These are phyloP conservation scores for Drosophila sp. DNA, from an alignment of 1,140 invertebrate species.

Conservation along the genomic window DNA sequence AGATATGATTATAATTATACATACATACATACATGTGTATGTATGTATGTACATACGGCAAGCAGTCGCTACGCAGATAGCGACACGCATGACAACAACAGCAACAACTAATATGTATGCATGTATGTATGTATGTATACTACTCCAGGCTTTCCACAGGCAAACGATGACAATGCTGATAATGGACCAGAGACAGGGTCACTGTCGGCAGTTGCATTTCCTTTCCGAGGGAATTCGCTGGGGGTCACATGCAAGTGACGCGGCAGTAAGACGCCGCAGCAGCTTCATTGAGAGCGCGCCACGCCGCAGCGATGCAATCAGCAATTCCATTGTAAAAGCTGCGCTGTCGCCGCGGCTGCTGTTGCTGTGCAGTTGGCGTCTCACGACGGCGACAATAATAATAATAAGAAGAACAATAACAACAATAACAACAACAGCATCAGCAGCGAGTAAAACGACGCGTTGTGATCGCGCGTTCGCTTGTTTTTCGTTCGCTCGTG, in stretches of 20 bases:
- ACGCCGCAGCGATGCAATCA: background rate
- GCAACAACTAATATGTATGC: conserved; percentile 13
- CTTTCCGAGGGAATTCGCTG: conserved; percentile 43
- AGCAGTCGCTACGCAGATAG: conserved; percentile 15
- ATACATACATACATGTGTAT: no score
- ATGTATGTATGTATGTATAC: no score
- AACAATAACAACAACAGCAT: conserved; percentile 20
- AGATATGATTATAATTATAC: conserved; percentile 53
- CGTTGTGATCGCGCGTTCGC: conserved; percentile 12
- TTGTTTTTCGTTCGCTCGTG: background rate
- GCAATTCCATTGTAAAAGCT: conserved; percentile 16
- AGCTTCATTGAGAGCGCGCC: conserved; percentile 12
- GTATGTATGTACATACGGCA: no score
- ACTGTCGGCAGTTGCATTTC: conserved; percentile 49
- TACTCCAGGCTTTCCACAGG: conserved; percentile 26
- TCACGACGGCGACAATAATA: conserved; percentile 14
- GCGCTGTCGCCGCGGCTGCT: background rate
- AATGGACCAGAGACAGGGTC: conserved; percentile 50
- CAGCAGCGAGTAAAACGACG: conserved; percentile 10
- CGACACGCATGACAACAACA: conserved; percentile 4
- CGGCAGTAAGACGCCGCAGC: conserved; percentile 41
- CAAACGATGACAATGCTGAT: conserved; percentile 49
- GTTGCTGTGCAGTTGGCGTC: conserved; percentile 10
- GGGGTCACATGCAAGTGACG: conserved; percentile 57
- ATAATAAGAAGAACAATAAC: no score